Evolutionary conservation across 2,797 vertebrate genomes (phyloP).

Genomic region (Chlorospingus semifuscus): DNA sequence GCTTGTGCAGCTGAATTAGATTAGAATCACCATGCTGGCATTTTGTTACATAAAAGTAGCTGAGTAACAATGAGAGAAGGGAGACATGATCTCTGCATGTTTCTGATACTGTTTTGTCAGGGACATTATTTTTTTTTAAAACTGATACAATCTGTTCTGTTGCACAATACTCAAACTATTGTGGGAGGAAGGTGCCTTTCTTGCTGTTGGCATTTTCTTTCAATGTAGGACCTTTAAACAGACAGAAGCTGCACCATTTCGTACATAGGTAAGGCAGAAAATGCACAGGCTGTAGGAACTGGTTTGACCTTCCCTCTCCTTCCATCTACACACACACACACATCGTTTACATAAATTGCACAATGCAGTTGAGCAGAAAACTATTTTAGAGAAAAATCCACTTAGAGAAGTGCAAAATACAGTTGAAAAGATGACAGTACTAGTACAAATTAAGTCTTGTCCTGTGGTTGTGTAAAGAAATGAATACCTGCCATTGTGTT

Average conservation of each 20-base stretch:
- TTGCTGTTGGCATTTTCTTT: neutral
- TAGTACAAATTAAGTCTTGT: neutral
- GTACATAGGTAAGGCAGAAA: neutral
- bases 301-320: neutral
- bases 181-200: neutral
- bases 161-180: neutral
- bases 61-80: neutral
- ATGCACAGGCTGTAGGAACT: neutral
- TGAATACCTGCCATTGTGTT: neutral
- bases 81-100: neutral
- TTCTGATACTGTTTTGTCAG: neutral
- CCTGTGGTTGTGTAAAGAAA: neutral
- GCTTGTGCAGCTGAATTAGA: neutral
- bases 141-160: neutral
- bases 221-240: neutral
- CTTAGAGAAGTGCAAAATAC: neutral
- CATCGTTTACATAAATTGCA: neutral
- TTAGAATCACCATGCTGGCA: neutral
- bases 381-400: neutral
- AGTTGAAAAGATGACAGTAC: neutral
- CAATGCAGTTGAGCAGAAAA: neutral
- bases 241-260: neutral
- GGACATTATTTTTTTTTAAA: neutral
- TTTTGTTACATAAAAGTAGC: neutral
- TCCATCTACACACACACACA: neutral